A percentile compares a stretch with the other conserved stretches of the same genome.
Conservation (phyloP, 2,797 vertebrate genomes). For the Rhinoraja longicauda region DNA sequence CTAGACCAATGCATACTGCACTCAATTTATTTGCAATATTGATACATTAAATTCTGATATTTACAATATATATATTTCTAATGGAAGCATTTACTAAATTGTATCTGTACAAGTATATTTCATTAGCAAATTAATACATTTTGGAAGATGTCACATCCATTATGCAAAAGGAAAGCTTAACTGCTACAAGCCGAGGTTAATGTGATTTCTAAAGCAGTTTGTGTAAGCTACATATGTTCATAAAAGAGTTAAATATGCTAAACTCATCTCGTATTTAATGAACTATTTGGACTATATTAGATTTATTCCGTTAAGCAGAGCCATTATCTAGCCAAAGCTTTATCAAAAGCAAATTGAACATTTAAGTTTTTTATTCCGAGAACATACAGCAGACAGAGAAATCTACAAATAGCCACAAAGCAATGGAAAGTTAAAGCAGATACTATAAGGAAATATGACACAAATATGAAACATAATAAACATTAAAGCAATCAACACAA, state of each 20-base stretch:
- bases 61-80: not conserved
- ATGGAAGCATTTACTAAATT: not conserved
- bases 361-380: not conserved
- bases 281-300: not conserved
- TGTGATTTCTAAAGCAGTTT: constrained; percentile 10
- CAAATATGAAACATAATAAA: not conserved
- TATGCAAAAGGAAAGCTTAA: not conserved
- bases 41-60: not conserved
- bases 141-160: not conserved
- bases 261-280: not conserved
- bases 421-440: not conserved
- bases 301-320: not conserved
- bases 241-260: constrained; percentile 14
- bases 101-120: not conserved
- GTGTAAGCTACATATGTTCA: not conserved
- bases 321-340: not conserved
- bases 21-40: not conserved
- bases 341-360: constrained; percentile 12
- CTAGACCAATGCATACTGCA: not conserved
- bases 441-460: not conserved
- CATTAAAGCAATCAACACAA: not conserved
- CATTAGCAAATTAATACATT: not conserved
- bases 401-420: not conserved
- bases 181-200: not conserved
- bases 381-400: not conserved